A percentile compares a stretch with the other conserved stretches of the same genome.
Evolutionary conservation across 1,140 invertebrate species (phyloP).

Genomic region (Drosophila pruinosa): DNA sequence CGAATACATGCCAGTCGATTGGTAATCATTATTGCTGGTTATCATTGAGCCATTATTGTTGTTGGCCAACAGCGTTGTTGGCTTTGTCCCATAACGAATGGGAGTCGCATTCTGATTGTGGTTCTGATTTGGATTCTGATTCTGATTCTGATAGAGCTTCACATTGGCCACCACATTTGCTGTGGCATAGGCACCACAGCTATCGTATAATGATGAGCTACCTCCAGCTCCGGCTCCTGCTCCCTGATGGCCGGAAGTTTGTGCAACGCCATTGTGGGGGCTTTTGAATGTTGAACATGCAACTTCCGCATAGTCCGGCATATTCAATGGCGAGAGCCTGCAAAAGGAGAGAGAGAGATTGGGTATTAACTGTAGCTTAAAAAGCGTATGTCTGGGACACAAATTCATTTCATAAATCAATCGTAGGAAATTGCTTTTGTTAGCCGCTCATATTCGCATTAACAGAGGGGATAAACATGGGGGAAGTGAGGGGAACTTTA

Average conservation of each 20-base stretch:
- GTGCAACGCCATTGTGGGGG: conserved; percentile 56
- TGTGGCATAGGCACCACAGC: conserved; percentile 82
- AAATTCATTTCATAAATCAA: conserved; percentile 71
- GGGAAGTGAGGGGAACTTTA: background rate
- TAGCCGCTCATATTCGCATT: conserved; percentile 37
- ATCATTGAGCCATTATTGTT: conserved; percentile 53
- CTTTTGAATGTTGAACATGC: conserved; percentile 83
- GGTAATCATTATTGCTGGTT: conserved; percentile 64
- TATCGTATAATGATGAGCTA: conserved; percentile 75
- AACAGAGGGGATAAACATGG: conserved; percentile 15
- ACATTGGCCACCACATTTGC: conserved; percentile 82
- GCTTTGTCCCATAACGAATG: conserved; percentile 72
- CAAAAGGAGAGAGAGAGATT: conserved; percentile 17
- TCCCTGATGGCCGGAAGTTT: conserved; percentile 33
- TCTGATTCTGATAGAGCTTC: conserved; percentile 76
- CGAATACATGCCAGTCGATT: conserved; percentile 75
- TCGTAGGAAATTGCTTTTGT: conserved; percentile 81
- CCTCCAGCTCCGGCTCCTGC: background rate
- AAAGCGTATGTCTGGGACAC: conserved; percentile 52
- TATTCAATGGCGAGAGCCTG: conserved; percentile 82
- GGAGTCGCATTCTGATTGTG: background rate
- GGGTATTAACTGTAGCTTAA: conserved; percentile 48
- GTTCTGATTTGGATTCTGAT: background rate
- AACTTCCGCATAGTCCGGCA: conserved; percentile 84
- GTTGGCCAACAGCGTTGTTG: conserved; percentile 27